Base-by-base conservation (phyloP, 2,797 vertebrate species). In the Acanthis flammea region DNA sequence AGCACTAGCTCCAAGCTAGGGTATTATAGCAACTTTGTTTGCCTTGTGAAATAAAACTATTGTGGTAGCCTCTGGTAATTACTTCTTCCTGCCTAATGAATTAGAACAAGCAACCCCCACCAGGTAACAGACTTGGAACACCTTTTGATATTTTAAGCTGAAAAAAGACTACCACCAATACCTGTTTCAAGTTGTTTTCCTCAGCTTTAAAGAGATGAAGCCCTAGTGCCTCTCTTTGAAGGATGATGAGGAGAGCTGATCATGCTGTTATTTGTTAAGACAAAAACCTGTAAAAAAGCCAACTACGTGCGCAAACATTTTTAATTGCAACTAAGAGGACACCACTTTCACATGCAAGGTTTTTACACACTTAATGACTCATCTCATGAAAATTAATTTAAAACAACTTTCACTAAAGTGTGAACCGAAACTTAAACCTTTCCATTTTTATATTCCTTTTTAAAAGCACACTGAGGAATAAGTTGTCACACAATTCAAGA, bases 281-380 rank as follows among this genome's bases (percentile, higher is more conserved):
- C 9, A 42, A 12, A 86, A 65, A 9, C 6, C 10, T 14, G 2
- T 7, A 57, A 86, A 77, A 45, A 0, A 58, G 14, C 10, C 17
- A 33, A 1, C 12, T 19, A 22, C 2, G 5, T 0, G 7, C 33
- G 3, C 27, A 61, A 68, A 3, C 7, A 17, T 18, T 72, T 55
- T 9, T 12, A 63, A 35, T 11, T 30, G 3, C 4, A 61, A n/a
- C 17, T 54, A 42, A 48, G 37, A 22, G 1, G 0, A 12, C 10
- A 37, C 1, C 4, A 1, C 25, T 54, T 9, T 24, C 3, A 16
- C 0, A 0, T 2, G 2, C 2, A 53, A 3, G 1, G 19, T 62
- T 55, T n/a, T 31, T 7, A 28, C 8, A 9, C 16, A 30, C 12
- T 33, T n/a, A 12, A 5, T 16, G 1, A n/a, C 14, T 42, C 10